Percentiles rank a stretch among this genome's conserved stretches.
These are phyloP conservation scores for Panzeria rudis DNA, from an alignment of 2,888 invertebrate species.

Conservation along the genomic window DNA sequence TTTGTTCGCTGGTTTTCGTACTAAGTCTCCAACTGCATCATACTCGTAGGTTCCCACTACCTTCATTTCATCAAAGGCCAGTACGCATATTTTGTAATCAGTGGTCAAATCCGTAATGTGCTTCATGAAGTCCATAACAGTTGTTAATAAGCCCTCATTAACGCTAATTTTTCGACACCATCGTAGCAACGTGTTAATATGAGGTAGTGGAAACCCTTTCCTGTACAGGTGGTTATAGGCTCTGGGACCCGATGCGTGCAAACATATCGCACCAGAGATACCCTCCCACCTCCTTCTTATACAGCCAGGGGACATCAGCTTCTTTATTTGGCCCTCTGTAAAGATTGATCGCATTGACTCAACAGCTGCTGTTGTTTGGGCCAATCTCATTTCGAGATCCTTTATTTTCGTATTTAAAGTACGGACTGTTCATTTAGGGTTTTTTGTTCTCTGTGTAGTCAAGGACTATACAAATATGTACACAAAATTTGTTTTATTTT, in stretches of 20 bases:
- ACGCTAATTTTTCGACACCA: background rate
- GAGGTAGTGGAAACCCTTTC: too few relatives aligned
- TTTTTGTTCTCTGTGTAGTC: too few relatives aligned
- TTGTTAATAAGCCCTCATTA: background rate
- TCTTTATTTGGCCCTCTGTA: background rate
- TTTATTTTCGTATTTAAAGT: too few relatives aligned
- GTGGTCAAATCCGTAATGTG: background rate
- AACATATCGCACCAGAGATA: too few relatives aligned
- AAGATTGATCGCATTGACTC: background rate
- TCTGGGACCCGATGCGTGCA: too few relatives aligned
- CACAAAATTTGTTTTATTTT: too few relatives aligned
- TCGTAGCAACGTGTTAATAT: background rate
- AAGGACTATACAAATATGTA: too few relatives aligned
- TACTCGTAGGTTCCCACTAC: conserved; percentile 55
- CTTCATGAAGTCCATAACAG: background rate
- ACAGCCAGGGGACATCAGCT: background rate
- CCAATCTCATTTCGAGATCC: too few relatives aligned
- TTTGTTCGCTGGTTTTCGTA: conserved; percentile 29
- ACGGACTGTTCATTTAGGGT: too few relatives aligned
- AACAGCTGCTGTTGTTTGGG: too few relatives aligned
- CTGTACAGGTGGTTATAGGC: too few relatives aligned
- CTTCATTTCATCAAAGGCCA: conserved; percentile 57
- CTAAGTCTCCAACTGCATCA: conserved; percentile 25
- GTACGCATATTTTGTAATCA: conserved; percentile 46
- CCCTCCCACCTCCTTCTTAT: too few relatives aligned